Evolutionary conservation across 2,797 vertebrate genomes (phyloP).

Genomic region (Lates japonicus): DNA sequence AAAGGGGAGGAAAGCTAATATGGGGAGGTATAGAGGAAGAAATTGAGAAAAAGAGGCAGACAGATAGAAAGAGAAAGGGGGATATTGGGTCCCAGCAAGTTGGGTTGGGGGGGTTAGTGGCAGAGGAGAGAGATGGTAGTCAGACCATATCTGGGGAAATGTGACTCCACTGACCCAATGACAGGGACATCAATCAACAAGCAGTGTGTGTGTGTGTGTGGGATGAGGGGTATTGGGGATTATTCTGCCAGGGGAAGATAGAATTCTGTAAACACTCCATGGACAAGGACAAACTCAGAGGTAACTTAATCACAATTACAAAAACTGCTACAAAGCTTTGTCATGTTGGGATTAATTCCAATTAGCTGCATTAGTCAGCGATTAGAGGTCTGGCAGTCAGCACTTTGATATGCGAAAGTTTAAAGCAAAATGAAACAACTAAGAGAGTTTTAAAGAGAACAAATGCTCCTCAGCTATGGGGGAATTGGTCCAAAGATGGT

Average conservation of each 20-base stretch:
- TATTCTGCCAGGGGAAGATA: slow-evolving; percentile 22
- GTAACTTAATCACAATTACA: slow-evolving; percentile 31
- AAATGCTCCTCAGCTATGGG: not conserved
- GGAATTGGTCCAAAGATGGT: not conserved
- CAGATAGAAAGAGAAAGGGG: slow-evolving; percentile 51
- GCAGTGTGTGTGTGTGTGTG: slow-evolving; percentile 37
- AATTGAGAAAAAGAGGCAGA: slow-evolving; percentile 55
- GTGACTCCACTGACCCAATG: slow-evolving; percentile 66
- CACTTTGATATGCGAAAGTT: slow-evolving; percentile 17
- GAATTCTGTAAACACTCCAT: slow-evolving; percentile 28
- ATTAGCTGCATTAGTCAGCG: slow-evolving; percentile 15
- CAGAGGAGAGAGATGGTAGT: slow-evolving; percentile 39
- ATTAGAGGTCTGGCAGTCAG: slow-evolving; percentile 23
- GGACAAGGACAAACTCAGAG: slow-evolving; percentile 39
- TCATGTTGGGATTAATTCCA: slow-evolving; percentile 21
- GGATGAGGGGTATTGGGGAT: not conserved
- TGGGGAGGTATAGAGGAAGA: slow-evolving; percentile 4
- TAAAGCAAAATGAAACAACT: slow-evolving; percentile 1
- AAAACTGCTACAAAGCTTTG: slow-evolving; percentile 10
- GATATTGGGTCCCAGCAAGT: slow-evolving; percentile 45
- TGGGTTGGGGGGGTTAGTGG: slow-evolving; percentile 8
- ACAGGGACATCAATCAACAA: slow-evolving; percentile 78
- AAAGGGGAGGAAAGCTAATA: slow-evolving; percentile 31
- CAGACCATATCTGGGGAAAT: slow-evolving; percentile 69
- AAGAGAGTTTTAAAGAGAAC: slow-evolving; percentile 20